Evolutionary conservation across 2,888 invertebrate genomes (phyloP), one percentile per base, ranked within the genome.

Genomic region (Poecilus cupreus): DNA sequence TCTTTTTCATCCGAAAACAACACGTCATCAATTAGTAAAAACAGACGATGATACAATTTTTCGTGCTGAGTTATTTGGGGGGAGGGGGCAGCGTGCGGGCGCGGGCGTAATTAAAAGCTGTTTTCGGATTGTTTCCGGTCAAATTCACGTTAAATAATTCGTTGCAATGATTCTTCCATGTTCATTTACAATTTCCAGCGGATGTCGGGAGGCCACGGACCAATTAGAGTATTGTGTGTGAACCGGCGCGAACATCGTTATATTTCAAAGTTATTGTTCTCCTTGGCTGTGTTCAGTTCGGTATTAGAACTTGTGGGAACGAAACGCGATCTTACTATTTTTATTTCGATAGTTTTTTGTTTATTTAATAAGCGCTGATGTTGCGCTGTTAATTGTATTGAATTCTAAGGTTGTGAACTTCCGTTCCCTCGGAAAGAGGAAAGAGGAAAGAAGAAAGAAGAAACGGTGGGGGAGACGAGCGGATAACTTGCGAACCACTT

Each of bases 71-170:
- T 51, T 51, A 51, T 51, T 51, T 51, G 18, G 4, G 11, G 13
- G 26, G 26, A 37, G 64, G 18, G 4, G 37, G 2, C 0, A 18
- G 2, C 18, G 51, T 51, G 37, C 32, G 64, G 64, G 64, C 37
- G 64, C 16, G 32, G n/a, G 24, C 11, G 72, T 76, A 76, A 76
- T 76, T 76, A 76, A 54, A 54, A 49, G 54, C 51, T 76, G 76
- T 76, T 75, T 75, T 75, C 43, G 49, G 75, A 26, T 46, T 51
- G 75, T 75, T 76, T 76, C 76, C 76, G 76, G 76, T 76, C 57
- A 76, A 76, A 76, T 76, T 76, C 76, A 76, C 54, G 76, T 54
- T 51, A 57, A 76, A 76, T 76, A 76, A 76, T 76, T 76, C 57
- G 76, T 76, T 54, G 51, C 76, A 76, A 76, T 76, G 37, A 76